Conservation (phyloP, 2,113 vertebrate genomes). For the Ardeotis arabs region DNA sequence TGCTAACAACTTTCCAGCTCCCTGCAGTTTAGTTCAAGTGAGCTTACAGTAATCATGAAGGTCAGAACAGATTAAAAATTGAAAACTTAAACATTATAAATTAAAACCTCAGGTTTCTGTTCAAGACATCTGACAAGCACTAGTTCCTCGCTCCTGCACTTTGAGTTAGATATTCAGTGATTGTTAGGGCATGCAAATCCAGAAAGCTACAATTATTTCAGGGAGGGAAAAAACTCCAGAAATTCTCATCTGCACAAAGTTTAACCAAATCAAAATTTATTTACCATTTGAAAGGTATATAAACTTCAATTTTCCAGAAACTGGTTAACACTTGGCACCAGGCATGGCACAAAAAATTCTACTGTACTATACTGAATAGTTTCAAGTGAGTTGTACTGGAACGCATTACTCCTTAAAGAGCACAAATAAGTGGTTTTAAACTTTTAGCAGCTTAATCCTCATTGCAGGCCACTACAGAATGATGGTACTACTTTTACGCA, state of each 20-base stretch:
- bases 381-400: background rate
- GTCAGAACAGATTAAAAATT: background rate
- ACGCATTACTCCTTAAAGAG: background rate
- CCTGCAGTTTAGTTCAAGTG: background rate
- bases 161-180: background rate
- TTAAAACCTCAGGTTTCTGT: background rate
- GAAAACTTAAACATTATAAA: background rate
- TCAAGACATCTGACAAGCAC: background rate
- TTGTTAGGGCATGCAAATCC: background rate
- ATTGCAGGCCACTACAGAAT: background rate
- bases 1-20: background rate
- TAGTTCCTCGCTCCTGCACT: background rate
- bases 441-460: background rate
- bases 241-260: background rate
- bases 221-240: background rate
- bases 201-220: background rate
- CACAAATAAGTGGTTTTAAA: background rate
- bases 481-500: background rate
- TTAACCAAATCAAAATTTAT: background rate
- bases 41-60: background rate
- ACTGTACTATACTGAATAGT: background rate
- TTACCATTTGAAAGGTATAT: background rate
- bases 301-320: background rate
- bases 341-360: background rate
- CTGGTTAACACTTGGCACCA: background rate